Conservation (phyloP, 2,113 vertebrate genomes). For the Melanocharis versteri region DNA sequence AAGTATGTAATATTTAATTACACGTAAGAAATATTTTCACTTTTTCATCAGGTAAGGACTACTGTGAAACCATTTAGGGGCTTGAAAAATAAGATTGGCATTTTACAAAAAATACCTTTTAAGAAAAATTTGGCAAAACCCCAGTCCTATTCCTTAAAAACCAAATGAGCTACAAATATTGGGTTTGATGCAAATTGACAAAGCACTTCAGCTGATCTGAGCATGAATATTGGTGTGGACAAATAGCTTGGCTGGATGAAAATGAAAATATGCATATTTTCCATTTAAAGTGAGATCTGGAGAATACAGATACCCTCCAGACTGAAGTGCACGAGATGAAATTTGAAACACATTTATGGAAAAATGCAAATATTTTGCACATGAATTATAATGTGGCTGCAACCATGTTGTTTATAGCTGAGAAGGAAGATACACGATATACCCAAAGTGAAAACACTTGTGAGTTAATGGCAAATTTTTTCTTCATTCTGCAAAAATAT, state of each 20-base stretch:
- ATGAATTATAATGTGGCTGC: conserved; percentile 7
- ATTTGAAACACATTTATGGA: conserved; percentile 6
- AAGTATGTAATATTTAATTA: neutral
- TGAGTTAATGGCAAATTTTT: neutral
- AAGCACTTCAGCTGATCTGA: conserved; percentile 1
- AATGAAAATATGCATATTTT: neutral
- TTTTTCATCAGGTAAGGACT: neutral
- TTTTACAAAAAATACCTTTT: neutral
- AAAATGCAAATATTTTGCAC: conserved; percentile 2
- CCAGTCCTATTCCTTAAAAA: neutral
- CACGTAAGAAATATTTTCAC: neutral
- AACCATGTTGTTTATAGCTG: neutral
- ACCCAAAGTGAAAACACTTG: conserved; percentile 24
- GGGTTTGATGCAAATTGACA: neutral
- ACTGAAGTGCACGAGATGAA: neutral
- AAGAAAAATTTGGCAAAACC: neutral
- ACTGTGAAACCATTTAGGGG: neutral
- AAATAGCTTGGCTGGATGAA: neutral
- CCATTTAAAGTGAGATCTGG: neutral
- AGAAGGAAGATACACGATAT: neutral
- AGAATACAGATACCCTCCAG: neutral
- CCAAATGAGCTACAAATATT: neutral
- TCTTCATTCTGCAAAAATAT: neutral
- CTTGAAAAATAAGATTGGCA: neutral
- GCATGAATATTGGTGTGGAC: neutral